Base-by-base conservation (phyloP, 2,888 invertebrate species). In the Dicranocentrus wangi region DNA sequence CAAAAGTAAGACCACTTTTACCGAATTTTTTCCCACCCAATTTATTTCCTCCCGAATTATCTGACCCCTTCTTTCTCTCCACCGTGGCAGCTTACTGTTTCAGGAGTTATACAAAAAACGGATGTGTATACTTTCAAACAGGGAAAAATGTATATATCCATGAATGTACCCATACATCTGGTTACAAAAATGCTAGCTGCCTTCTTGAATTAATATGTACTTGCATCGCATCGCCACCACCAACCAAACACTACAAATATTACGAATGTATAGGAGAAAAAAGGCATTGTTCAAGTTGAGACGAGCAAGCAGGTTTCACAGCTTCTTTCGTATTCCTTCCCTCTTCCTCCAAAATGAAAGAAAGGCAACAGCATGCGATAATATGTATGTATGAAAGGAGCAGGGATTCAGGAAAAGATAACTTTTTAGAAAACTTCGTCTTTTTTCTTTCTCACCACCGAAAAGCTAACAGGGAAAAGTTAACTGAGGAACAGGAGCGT, bases 1-100 rank as follows among this genome's bases (percentile, higher is more conserved):
- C 32, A 32, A 32, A 8, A 32, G 15, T 21, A 32, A 43, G 32
- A 61, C 80, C 73, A 76, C 73, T 80, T 82, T 83, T 80, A 77
- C 77, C 65, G 70, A 73, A 81, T 85, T 84, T 85, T 83, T 85
- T 84, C 78, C 84, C 85, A 84, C 84, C 85, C 85, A 83, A 84
- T 82, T 84, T 83, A 83, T 85, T 83, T 82, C 81, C 81, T 82
- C 81, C 82, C 72, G 82, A 83, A 82, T 82, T 81, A 82, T 84
- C 81, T 85, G 85, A 85, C 83, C 86, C 85, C 86, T 86, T 85
- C 84, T 75, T 75, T 79, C 78, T 53, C 19, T 63, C 32, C 42
- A 27, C 55, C 55, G 28, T 47, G 69, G 51, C 15, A n/a, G n/a
- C 53, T 47, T 19, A 43, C 28, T 19, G 51, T 51, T 42, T 21